phyloP scores from a whole-genome alignment of 2,888 invertebrate species.

The Athetis lepigone region DNA sequence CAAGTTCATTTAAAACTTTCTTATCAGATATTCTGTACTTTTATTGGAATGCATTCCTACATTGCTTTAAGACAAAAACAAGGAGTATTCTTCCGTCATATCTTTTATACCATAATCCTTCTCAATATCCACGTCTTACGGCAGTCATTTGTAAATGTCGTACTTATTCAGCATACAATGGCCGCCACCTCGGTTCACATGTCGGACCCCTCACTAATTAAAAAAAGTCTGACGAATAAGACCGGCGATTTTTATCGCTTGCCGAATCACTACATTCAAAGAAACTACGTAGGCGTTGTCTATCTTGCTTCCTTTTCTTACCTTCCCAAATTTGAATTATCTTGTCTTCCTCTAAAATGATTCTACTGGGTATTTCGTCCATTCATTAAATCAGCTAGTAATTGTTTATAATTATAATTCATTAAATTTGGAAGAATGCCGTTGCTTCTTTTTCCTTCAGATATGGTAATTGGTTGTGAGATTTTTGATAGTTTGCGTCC shows the following conservation, averaged over 20 bases:
- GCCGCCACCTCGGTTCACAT: constrained; percentile 87
- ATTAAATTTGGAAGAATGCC: constrained; percentile 81
- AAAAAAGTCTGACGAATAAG: constrained; percentile 90
- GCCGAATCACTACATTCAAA: constrained; percentile 87
- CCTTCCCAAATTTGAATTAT: constrained; percentile 63
- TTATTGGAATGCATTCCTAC: constrained; percentile 6
- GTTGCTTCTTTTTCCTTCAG: constrained; percentile 80
- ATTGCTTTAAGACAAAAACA: constrained; percentile 41
- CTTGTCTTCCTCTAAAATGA: constrained; percentile 75
- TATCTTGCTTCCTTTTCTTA: constrained; percentile 78
- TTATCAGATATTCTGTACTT: background rate
- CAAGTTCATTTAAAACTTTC: background rate
- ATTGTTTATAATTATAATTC: constrained; percentile 89
- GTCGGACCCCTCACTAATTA: constrained; percentile 88
- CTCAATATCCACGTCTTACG: constrained; percentile 78
- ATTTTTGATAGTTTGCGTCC: constrained; percentile 85
- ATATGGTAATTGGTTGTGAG: constrained; percentile 81
- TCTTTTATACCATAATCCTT: constrained; percentile 68
- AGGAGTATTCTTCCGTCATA: constrained; percentile 41
- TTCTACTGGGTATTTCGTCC: constrained; percentile 77
- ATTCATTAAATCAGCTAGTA: constrained; percentile 86
- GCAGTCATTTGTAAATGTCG: constrained; percentile 83
- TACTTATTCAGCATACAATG: constrained; percentile 87
- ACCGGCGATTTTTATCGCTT: constrained; percentile 89
- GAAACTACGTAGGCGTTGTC: constrained; percentile 87